Evolutionary conservation across 2,888 invertebrate species (phyloP), one percentile per base, ranked within the genome.

Genomic region (Syritta pipiens): DNA sequence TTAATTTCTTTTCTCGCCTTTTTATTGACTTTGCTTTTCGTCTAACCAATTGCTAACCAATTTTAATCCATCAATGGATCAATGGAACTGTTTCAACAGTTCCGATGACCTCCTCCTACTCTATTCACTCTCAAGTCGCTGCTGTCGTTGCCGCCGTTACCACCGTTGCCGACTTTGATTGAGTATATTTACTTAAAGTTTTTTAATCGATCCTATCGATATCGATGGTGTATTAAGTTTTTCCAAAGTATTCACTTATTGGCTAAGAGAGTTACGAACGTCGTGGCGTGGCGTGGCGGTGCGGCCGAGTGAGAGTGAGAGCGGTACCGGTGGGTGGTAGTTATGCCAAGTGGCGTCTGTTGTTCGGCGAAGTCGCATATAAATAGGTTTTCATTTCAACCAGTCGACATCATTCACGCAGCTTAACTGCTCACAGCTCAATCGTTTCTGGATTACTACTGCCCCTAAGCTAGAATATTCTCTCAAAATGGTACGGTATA

Each of bases 1-100:
- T 55, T 46, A 35, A 53, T 20, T 55, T 55, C 17, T 67, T 67
- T 55, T 67, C 46, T 55, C 46, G 10, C 26, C 46, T 67, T 67
- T 55, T 55, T 67, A 55, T 55, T 67, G 55, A 12, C 37, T 55
- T 67, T 44, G 55, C 46, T 55, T 55, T 46, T 55, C 28, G 35
- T 44, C 32, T 10, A 2, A 10, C 19, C 19, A 40, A 7, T 1
- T 22, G 5, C 26, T 14, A 19, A 40, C 28, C 17, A 51, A 19
- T 9, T 22, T 20, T 63, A 53, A 44, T 65, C 65, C 65, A 42
- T 44, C 67, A 55, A 67, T 67, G 67, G 67, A 55, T 44, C 67
- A 55, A 67, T 67, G 67, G 67, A 55, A 46, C 26, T 12, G 67
- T 67, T 67, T 67, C 67, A 67, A 55, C 67, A 67, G 53, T 67